Base-by-base conservation (phyloP, 2,888 invertebrate genomes). In the Orthosia incerta region DNA sequence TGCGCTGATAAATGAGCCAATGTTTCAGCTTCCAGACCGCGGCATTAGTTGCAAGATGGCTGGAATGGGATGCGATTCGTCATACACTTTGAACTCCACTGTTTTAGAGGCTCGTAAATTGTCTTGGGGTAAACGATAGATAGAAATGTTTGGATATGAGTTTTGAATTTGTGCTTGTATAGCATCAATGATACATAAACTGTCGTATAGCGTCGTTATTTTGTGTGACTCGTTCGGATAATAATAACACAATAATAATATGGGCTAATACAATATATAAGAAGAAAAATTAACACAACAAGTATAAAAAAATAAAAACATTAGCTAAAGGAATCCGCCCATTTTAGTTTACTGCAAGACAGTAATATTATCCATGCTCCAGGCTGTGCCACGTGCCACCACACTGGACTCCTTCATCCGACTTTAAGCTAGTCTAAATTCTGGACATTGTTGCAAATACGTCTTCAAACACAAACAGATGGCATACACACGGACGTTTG, bases 21-120 rank as follows among this genome's bases (percentile, higher is more conserved):
- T 75, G 83, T 79, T 79, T 83, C 74, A 83, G 84, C 74, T 80
- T 80, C 66, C 60, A 67, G 64, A 83, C 75, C 75, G 80, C 80
- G 56, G 66, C 75, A 83, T 79, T 80, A 80, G 80, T 83, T 70
- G 74, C 51, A 62, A 71, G 61, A 82, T 76, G 79, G 57, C 55
- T 56, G 39, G 51, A 48, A 53, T 62, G 71, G 83, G 74, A 56
- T 46, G 74, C 65, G 61, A 83, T 83, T 59, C 80, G 59, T 80
- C 80, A 61, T 80, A 79, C 83, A 74, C 48, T 80, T 65, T 59
- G 56, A 67, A 66, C 62, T 67, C 50, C 70, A 67, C 79, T 79
- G 68, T 51, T 83, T 16, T 62, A 68, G 39, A 23, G 61, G 57
- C 51, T 66, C 7, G 46, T 65, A 67, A 78, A 55, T 79, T 62